Base-by-base conservation (phyloP, 53 echinoderm and acorn worm species). In the Paelopatides confundens region DNA sequence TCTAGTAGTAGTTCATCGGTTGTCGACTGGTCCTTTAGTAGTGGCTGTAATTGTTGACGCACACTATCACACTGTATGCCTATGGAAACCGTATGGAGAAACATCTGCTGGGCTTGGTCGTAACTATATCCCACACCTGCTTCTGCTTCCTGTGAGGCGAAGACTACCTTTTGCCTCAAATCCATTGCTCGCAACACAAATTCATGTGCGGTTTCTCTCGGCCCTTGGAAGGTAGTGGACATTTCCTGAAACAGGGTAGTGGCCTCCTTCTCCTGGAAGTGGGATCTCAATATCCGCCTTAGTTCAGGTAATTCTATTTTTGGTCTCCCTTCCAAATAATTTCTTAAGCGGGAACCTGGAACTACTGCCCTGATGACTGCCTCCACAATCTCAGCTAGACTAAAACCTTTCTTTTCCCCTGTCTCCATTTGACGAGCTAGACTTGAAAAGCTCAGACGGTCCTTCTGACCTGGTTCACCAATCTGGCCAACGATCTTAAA, bases 401-500 rank as follows among this genome's bases (percentile, higher is more conserved):
- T 48, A 54, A 87, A 89, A 0, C 74, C 81, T 62, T 69, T 90
- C 3, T 67, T 30, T 10, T 90, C 9, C 3, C 85, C 95, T 24
- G 36, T 66, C 30, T 95, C 90, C 9, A 93, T 95, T 47, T 95
- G 95, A 15, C 49, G 77, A 15, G 79, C 85, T 3, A 95, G 82
- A 27, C 90, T 89, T 39, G 88, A 37, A 35, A 86, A 91, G 31
- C 88, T 52, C 17, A 91, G 58, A 11, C 81, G 84, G 65, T 93
- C 88, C 52, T 88, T 88, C 47, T 93, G 94, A 2, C 66, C 66
- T 26, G 87, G 66, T 8, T 90, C 84, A 2, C 90, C 90, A n/a
- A 93, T 86, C 24, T 93, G 90, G 0, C 93, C 93, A 15, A 27
- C 34, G 8, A 90, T 86, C 28, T 87, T 86, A 38, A 86, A 93